These are phyloP conservation scores for Parazoanthus atlanticus DNA, from an alignment of 92 coral and sea anemone genomes.

Conservation along the genomic window DNA sequence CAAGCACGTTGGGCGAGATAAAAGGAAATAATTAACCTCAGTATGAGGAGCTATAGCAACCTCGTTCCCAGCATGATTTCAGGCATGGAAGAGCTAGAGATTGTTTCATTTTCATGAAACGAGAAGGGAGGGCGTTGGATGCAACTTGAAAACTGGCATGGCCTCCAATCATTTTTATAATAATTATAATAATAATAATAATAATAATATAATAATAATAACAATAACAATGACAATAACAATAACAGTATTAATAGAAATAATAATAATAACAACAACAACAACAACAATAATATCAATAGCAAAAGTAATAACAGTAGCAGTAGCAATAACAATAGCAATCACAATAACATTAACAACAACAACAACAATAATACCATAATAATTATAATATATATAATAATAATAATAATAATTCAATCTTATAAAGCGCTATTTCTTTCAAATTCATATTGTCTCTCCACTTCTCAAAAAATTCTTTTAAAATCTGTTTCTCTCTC, in stretches of 20 bases:
- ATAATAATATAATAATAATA: no score
- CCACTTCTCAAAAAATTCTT: neutral
- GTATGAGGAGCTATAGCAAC: neutral
- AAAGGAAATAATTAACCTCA: neutral
- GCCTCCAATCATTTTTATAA: no score
- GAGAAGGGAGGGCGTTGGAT: no score
- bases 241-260: neutral
- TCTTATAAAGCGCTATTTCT: neutral
- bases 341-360: neutral
- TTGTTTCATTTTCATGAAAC: no score
- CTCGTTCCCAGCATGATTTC: neutral
- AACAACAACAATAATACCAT: neutral
- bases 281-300: neutral
- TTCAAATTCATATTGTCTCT: neutral
- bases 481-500: no score
- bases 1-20: neutral
- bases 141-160: no score
- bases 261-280: neutral
- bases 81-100: no score
- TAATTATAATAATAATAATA: no score
- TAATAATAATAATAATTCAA: neutral
- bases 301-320: neutral
- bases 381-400: neutral
- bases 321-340: neutral
- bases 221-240: no score